phyloP scores from a whole-genome alignment of 2,888 invertebrate species.

The Diarsia rubi region DNA sequence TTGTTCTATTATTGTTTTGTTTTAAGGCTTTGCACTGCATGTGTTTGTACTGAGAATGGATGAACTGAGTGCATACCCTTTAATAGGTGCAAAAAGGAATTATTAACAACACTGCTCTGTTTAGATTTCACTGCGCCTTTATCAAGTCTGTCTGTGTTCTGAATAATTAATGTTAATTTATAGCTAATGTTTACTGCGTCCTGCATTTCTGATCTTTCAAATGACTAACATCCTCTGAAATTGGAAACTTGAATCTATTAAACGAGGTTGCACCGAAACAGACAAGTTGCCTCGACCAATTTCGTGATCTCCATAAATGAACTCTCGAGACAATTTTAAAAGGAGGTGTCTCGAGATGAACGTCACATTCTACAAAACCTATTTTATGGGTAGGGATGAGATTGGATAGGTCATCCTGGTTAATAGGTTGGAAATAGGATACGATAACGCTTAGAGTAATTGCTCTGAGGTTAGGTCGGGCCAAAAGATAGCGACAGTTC shows the following conservation, averaged over 20 bases:
- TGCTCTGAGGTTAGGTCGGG: slow-evolving; percentile 29
- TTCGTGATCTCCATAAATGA: slow-evolving; percentile 35
- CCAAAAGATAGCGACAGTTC: slow-evolving; percentile 27
- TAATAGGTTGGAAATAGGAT: slow-evolving; percentile 39
- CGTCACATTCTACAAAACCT: neutral
- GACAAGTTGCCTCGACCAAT: slow-evolving; percentile 40
- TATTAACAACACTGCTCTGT: slow-evolving; percentile 6
- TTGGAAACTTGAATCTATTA: slow-evolving; percentile 63
- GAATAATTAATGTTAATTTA: slow-evolving; percentile 29
- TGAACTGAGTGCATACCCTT: slow-evolving; percentile 39
- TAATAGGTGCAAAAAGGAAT: slow-evolving; percentile 47
- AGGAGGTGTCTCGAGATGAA: slow-evolving; percentile 12
- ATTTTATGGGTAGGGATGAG: slow-evolving; percentile 18
- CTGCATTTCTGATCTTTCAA: slow-evolving; percentile 41
- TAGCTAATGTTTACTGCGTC: slow-evolving; percentile 13
- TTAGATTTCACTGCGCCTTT: slow-evolving; percentile 12
- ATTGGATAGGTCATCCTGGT: slow-evolving; percentile 43
- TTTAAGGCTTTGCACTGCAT: slow-evolving; percentile 69
- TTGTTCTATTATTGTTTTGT: slow-evolving; percentile 85
- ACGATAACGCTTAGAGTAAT: slow-evolving; percentile 25
- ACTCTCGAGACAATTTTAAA: slow-evolving; percentile 30
- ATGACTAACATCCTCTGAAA: slow-evolving; percentile 59
- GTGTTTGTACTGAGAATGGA: slow-evolving; percentile 59
- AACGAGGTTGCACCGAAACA: slow-evolving; percentile 50
- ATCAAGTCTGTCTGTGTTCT: slow-evolving; percentile 16